These are phyloP conservation scores for Nymphalis polychloros DNA, from an alignment of 2,888 invertebrate genomes.

Conservation along the genomic window DNA sequence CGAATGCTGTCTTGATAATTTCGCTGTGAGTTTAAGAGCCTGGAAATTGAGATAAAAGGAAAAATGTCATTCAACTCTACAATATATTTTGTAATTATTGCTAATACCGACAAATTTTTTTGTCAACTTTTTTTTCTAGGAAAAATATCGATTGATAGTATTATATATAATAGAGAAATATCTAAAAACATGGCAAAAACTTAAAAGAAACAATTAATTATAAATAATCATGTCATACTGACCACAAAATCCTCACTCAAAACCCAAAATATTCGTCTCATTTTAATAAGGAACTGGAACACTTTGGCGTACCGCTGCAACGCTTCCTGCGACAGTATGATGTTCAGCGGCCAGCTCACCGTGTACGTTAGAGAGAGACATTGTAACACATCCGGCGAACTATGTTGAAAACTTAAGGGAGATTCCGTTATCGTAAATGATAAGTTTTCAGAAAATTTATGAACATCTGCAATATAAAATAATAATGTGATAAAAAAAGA, in stretches of 20 bases:
- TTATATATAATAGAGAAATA: background rate
- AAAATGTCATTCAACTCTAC: too few species aligned
- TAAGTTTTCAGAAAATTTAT: conserved; percentile 83
- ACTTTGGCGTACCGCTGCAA: conserved; percentile 87
- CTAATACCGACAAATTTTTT: too few species aligned
- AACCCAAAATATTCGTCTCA: conserved; percentile 89
- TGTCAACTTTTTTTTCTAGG: background rate
- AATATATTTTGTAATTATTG: too few species aligned
- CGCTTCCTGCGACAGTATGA: conserved; percentile 87
- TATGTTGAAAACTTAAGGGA: conserved; percentile 84
- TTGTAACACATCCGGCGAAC: conserved; percentile 85
- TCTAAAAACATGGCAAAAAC: background rate
- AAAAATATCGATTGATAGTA: too few species aligned
- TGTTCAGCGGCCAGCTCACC: conserved; percentile 89
- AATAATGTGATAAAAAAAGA: background rate
- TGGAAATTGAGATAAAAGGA: conserved; percentile 52
- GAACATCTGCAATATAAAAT: conserved; percentile 63
- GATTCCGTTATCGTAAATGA: conserved; percentile 84
- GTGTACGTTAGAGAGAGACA: conserved; percentile 86
- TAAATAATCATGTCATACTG: background rate
- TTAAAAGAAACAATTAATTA: too few species aligned
- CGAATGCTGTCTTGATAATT: conserved; percentile 71
- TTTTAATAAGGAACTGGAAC: conserved; percentile 88
- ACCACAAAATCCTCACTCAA: conserved; percentile 86
- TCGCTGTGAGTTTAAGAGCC: conserved; percentile 83